Evolutionary conservation across 2,888 invertebrate genomes (phyloP), one percentile per base, ranked within the genome.

Genomic region (Apodemia zela): DNA sequence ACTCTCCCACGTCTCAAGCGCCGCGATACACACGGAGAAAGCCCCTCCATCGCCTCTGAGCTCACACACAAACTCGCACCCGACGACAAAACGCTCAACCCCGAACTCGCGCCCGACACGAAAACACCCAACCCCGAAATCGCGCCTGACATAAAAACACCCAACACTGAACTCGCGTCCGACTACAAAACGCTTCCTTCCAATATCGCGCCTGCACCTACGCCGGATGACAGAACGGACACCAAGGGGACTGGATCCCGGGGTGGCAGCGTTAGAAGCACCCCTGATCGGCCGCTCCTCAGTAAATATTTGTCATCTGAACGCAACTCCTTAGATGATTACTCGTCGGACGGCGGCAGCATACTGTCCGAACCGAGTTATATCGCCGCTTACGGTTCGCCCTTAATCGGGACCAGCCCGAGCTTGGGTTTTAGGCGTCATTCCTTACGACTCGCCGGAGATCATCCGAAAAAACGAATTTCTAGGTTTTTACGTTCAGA

Each of bases 401-500:
- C 77, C 13, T 67, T 72, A 18, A 51, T 70, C 57, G 70, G 69
- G 33, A 68, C 67, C 62, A 60, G 73, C 29, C 63, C 74, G 33
- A 65, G 69, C 15, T 65, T 72, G 64, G 73, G 70, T 42, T 70
- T 78, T 65, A 79, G 85, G 13, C 83, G 87, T 1, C 82, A 81
- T 73, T 82, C 85, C 54, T 71, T 84, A 71, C 80, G 83, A 63
- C 75, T 80, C 59, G 68, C 79, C 5, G 74, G 73, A 33, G 87
- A 90, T 35, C 89, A 91, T 64, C 87, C 91, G 45, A 93, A 93
- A 63, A 93, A 94, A 61, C 93, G 95, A 68, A 93, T 95, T 65
- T 95, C 95, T 10, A 89, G 97, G 65, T 96, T 96, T 82, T 84
- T 97, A 65, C 92, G 96, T 38, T 95, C 96, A 0, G 96, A 97